Conservation (phyloP, 2,888 invertebrate genomes). For the Leucoma salicis region DNA sequence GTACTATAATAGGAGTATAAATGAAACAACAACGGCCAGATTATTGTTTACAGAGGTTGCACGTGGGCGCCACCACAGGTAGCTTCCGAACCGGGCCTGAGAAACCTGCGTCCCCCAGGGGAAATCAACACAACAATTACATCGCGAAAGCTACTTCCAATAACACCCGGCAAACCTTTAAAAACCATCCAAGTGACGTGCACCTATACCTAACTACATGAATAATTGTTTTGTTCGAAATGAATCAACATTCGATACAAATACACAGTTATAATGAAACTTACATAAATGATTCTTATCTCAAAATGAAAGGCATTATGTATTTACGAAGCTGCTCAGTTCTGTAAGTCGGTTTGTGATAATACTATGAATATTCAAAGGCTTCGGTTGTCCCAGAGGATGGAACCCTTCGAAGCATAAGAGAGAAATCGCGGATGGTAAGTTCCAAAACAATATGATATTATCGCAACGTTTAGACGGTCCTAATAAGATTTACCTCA, state of each 20-base stretch:
- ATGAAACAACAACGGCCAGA: constrained; percentile 21
- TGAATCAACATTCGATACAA: constrained; percentile 31
- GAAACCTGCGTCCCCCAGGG: constrained; percentile 62
- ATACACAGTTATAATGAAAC: constrained; percentile 35
- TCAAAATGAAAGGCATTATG: constrained; percentile 57
- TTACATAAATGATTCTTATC: constrained; percentile 51
- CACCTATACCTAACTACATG: constrained; percentile 38
- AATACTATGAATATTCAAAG: constrained; percentile 78
- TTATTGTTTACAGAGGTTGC: constrained; percentile 49
- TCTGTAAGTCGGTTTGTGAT: constrained; percentile 73
- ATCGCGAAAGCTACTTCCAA: constrained; percentile 71
- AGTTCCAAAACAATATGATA: constrained; percentile 80
- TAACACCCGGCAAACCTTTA: constrained; percentile 64
- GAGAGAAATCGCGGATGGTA: constrained; percentile 76
- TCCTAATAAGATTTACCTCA: constrained; percentile 81
- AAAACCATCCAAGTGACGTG: constrained; percentile 47
- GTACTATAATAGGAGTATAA: constrained; percentile 1
- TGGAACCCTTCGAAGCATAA: constrained; percentile 76
- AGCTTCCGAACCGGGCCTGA: constrained; percentile 44
- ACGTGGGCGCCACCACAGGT: constrained; percentile 47
- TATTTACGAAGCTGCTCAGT: constrained; percentile 67
- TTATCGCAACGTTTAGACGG: constrained; percentile 78
- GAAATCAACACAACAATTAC: constrained; percentile 80
- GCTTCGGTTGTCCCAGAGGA: constrained; percentile 68
- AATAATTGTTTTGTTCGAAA: constrained; percentile 30